Conservation (phyloP, 2,113 vertebrate genomes). For the Salvelinus namaycush region DNA sequence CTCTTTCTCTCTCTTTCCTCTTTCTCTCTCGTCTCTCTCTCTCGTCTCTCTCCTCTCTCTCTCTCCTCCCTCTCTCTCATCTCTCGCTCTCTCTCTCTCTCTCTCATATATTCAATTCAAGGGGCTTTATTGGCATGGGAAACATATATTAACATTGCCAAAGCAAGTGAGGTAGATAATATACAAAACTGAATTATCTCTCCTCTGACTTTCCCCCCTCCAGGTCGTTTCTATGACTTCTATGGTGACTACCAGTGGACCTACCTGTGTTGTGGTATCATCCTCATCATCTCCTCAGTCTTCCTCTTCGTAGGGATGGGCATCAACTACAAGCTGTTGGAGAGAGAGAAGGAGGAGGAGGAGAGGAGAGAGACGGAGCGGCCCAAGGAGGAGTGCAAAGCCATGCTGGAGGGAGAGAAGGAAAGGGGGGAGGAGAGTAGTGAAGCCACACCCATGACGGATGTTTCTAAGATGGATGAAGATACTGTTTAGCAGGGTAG, state of each 20-base stretch:
- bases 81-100: background rate
- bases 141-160: no score
- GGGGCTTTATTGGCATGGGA: no score
- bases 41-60: no score
- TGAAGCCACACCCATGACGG: slow-evolving; percentile 13
- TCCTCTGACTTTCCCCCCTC: background rate
- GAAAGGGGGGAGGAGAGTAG: slow-evolving; percentile 66
- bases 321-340: slow-evolving; percentile 88
- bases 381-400: slow-evolving; percentile 71
- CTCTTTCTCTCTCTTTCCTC: no score
- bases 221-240: slow-evolving; percentile 84
- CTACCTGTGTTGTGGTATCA: slow-evolving; percentile 83
- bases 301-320: slow-evolving; percentile 93
- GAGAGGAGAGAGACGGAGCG: slow-evolving; percentile 63
- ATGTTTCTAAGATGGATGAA: slow-evolving; percentile 64
- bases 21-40: no score
- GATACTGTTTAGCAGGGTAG: slow-evolving; percentile 52
- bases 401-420: slow-evolving; percentile 69
- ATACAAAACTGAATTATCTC: background rate
- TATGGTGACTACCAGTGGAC: slow-evolving; percentile 90
- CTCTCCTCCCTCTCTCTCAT: background rate
- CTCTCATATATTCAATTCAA: no score
- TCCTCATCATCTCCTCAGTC: slow-evolving; percentile 82
- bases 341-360: slow-evolving; percentile 76
- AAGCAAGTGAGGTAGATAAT: no score